Percentiles rank a stretch among this genome's conserved stretches.
Evolutionary conservation across 2,113 vertebrate genomes (phyloP).

Genomic region (Elaphurus davidianus): DNA sequence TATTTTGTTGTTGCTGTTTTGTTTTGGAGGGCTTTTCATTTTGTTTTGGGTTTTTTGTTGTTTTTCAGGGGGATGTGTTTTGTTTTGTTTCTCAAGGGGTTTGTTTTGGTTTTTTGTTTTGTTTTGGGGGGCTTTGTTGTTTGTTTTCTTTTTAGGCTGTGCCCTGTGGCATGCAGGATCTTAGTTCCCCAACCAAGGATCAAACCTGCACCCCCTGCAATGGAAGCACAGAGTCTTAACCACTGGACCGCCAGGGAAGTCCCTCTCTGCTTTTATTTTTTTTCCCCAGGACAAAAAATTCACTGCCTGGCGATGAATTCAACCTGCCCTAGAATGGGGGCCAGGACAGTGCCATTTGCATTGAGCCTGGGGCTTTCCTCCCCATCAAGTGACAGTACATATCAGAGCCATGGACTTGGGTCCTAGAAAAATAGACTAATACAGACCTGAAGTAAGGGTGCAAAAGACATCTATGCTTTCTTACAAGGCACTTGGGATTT

Average conservation of each 20-base stretch:
- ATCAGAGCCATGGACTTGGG: neutral
- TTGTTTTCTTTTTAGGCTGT: neutral
- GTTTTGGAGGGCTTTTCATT: neutral
- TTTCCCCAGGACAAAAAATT: neutral
- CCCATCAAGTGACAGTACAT: neutral
- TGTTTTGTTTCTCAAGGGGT: neutral
- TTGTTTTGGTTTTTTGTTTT: neutral
- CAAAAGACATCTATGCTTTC: neutral
- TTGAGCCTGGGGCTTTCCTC: neutral
- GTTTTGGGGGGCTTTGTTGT: neutral
- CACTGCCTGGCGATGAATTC: neutral
- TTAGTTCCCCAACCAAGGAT: neutral
- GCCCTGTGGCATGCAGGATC: neutral
- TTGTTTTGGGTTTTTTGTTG: neutral
- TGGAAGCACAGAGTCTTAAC: neutral
- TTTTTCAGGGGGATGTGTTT: neutral
- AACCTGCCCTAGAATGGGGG: neutral
- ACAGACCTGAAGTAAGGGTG: neutral
- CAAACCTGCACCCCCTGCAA: neutral
- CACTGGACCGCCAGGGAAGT: neutral
- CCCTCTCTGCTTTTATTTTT: neutral
- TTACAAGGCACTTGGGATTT: neutral
- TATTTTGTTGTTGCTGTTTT: neutral
- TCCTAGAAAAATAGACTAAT: neutral
- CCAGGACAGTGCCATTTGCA: neutral